Conservation (phyloP, 2,797 vertebrate genomes). For the Girardinus metallicus region DNA sequence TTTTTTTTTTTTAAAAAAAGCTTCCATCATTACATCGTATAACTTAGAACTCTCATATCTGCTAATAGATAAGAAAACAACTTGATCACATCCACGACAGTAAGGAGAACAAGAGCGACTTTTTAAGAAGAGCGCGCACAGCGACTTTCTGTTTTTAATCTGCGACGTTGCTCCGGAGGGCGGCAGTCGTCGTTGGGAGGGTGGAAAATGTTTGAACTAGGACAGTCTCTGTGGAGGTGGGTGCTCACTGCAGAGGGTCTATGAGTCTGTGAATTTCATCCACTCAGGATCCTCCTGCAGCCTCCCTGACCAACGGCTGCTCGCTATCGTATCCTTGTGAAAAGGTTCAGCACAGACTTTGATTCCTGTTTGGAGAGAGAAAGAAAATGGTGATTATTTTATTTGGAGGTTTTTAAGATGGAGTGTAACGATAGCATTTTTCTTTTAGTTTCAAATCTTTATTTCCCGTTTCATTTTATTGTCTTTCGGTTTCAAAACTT, state of each 20-base stretch:
- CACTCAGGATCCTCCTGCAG: conserved; percentile 20
- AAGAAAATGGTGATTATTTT: background rate
- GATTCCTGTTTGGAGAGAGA: conserved; percentile 76
- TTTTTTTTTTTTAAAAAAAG: conserved; percentile 38
- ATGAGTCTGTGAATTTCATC: conserved; percentile 33
- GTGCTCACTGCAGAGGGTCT: conserved; percentile 20
- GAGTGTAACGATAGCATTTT: too few species aligned
- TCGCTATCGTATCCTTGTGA: conserved; percentile 86
- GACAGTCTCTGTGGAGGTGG: conserved; percentile 15
- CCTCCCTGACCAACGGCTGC: conserved; percentile 16
- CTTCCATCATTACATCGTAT: conserved; percentile 51
- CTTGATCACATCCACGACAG: conserved; percentile 69
- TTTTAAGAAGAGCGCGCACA: conserved; percentile 54
- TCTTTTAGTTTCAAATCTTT: too few species aligned
- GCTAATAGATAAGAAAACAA: conserved; percentile 68
- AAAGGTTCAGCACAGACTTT: conserved; percentile 87
- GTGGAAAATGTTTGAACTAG: conserved; percentile 48
- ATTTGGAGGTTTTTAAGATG: too few species aligned
- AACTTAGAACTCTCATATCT: conserved; percentile 61
- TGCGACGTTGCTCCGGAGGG: conserved; percentile 53
- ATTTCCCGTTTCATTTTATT: too few species aligned
- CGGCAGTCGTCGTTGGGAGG: conserved; percentile 41
- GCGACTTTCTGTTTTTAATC: conserved; percentile 35
- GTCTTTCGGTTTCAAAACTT: too few species aligned
- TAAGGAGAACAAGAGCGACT: conserved; percentile 61